These are phyloP conservation scores for Oryzias woworae DNA, from an alignment of 2,113 vertebrate species.

Conservation along the genomic window DNA sequence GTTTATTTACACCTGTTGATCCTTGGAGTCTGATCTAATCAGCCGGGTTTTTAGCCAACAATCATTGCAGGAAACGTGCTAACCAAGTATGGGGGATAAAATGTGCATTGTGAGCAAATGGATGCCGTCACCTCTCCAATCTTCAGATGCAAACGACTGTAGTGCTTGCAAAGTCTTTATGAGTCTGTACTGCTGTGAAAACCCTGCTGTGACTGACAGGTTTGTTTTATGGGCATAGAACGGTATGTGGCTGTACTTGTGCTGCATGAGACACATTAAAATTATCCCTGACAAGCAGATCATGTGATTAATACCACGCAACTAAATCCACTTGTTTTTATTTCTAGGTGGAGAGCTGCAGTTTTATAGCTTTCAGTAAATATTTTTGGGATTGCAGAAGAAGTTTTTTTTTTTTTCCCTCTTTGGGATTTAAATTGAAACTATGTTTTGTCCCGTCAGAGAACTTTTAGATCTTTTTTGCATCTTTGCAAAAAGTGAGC, in stretches of 20 bases:
- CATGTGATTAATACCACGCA: constrained; percentile 30
- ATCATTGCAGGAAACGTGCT: constrained; percentile 20
- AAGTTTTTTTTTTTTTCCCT: constrained; percentile 7
- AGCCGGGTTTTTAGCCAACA: constrained; percentile 4
- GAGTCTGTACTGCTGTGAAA: constrained; percentile 31
- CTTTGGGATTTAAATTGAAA: background rate
- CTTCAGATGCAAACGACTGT: constrained; percentile 16
- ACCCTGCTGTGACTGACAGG: constrained; percentile 27
- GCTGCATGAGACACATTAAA: constrained; percentile 34
- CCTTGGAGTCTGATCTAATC: constrained; percentile 7
- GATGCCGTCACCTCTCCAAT: constrained; percentile 29
- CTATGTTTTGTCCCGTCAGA: background rate
- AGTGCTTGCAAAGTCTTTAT: constrained; percentile 27
- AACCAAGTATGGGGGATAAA: constrained; percentile 31
- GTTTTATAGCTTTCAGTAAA: constrained; percentile 24
- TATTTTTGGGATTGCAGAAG: constrained; percentile 15
- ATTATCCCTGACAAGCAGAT: constrained; percentile 31
- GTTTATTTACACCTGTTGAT: constrained; percentile 58
- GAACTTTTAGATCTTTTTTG: no score
- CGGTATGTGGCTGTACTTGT: constrained; percentile 42
- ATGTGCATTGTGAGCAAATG: constrained; percentile 14
- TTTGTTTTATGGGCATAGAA: constrained; percentile 46
- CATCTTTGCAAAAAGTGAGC: background rate
- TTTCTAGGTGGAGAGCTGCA: constrained; percentile 18
- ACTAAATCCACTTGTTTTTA: constrained; percentile 15